Base-by-base conservation (phyloP, 2,888 invertebrate genomes). In the Melinaea marsaeus region DNA sequence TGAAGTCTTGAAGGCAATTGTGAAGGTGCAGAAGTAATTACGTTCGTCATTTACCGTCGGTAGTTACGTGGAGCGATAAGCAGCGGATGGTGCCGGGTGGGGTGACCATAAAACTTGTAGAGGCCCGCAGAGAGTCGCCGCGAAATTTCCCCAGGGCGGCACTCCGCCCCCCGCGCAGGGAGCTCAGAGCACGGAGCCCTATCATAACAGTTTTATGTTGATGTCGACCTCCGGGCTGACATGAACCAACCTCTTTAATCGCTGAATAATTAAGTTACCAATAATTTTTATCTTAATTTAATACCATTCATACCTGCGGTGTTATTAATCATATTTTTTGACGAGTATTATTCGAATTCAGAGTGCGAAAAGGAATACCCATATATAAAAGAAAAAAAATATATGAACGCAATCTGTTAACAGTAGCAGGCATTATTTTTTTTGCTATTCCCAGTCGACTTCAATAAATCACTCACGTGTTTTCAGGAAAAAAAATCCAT, bases 131-230 rank as follows among this genome's bases (percentile, higher is more conserved):
- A 88, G 91, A 88, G 81, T 78, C 78, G 84, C 79, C 84, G 86
- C 87, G 85, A 90, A 90, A 90, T 90, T 90, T 90, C 90, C 90
- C 90, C 80, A 79, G 90, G 88, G 90, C 68, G 72, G 74, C 66
- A 74, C 76, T 72, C 76, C 74, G 71, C 73, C 75, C 85, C 79
- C 84, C 78, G 80, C 81, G 80, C 76, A 81, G 88, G 90, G 88
- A 89, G 22, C 22, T 22, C 22, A 22, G 22, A 88, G 89, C 89
- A 88, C 89, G 85, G 86, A 86, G 89, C 84, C 88, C 89, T 90
- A 90, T 90, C 88, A 90, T 90, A 90, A 88, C 90, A 88, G 86
- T 88, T 90, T 90, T 90, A 89, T 89, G 89, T 87, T 88, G 87
- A 88, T 88, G 85, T 83, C 86, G 88, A 88, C 87, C 88, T 86